Base-by-base conservation (phyloP, 2,888 invertebrate genomes). In the Itoplectis maculator region DNA sequence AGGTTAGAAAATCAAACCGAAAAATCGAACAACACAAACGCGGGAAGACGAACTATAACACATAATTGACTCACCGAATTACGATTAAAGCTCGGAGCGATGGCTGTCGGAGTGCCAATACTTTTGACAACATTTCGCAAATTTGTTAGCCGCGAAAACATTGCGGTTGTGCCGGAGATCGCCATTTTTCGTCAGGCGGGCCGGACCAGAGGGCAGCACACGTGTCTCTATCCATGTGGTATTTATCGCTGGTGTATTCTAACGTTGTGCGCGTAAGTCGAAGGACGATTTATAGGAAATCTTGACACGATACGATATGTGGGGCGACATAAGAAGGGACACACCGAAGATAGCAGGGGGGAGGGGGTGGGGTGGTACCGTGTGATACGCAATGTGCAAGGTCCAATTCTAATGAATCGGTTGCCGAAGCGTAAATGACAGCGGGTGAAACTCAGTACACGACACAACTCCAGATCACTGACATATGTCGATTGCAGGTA, bases 111-210 rank as follows among this genome's bases (percentile, higher is more conserved):
- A 68, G 70, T 79, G 47, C 78, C 77, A 59, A 81, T 59, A 66
- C 13, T 81, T 77, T 74, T 80, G n/a, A 69, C 70, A 59, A 79
- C 74, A 81, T 83, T 83, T 73, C 81, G 68, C 7, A 69, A 54
- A 73, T 83, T 74, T 51, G 40, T 79, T 54, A 84, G 69, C 40
- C 87, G 86, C 74, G 83, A 87, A 18, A 85, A 82, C 13, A 83
- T 83, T 42, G 86, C 90, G 74, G 89, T 88, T 81, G 85, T 88
- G 37, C 84, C 89, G 82, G 91, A 90, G 85, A 86, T 86, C 40
- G 82, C 88, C 82, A 90, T 92, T 74, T 90, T 72, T 20, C 8
- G 18, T 5, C 42, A 13, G 40, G 59, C 59, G 2, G 35, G 8
- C 29, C 2, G 1, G 37, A 37, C 54, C 11, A 54, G 54, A 6